A percentile compares a stretch with the other conserved stretches of the same genome.
Conservation (phyloP, 2,113 vertebrate genomes). For the Oxyura jamaicensis region DNA sequence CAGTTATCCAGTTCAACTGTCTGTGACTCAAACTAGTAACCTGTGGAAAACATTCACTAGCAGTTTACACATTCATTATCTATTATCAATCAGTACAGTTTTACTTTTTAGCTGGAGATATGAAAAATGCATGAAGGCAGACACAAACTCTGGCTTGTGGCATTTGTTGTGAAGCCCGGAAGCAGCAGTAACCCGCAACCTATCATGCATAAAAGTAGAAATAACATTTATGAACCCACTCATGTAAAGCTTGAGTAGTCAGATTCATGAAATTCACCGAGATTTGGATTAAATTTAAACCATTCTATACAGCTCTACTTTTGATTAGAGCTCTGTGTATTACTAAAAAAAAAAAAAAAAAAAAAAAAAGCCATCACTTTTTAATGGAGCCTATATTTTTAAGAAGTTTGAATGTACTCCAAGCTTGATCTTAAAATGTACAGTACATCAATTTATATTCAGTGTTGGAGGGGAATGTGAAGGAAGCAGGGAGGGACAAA, state of each 20-base stretch:
- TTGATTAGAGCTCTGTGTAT: slow-evolving; percentile 70
- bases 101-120: slow-evolving; percentile 41
- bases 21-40: not conserved
- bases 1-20: slow-evolving; percentile 16
- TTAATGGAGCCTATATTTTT: slow-evolving; percentile 65
- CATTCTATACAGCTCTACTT: slow-evolving; percentile 65
- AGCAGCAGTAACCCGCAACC: not conserved
- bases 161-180: slow-evolving; percentile 9
- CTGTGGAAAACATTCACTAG: not conserved
- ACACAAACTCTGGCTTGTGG: slow-evolving; percentile 5
- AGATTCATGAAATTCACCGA: slow-evolving; percentile 75
- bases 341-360: slow-evolving; percentile 47
- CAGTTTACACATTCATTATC: slow-evolving; percentile 50
- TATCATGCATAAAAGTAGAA: slow-evolving; percentile 65
- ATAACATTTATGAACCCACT: slow-evolving; percentile 66
- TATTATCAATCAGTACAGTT: slow-evolving; percentile 64
- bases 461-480: not conserved
- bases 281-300: slow-evolving; percentile 78
- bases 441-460: slow-evolving; percentile 31
- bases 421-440: slow-evolving; percentile 53
- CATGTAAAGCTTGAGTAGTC: slow-evolving; percentile 69
- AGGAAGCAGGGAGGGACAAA: not conserved
- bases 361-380: slow-evolving; percentile 29
- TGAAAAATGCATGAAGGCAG: slow-evolving; percentile 54
- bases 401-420: slow-evolving; percentile 58